Conservation (phyloP, 2,888 invertebrate genomes). For the Apodemia zela region DNA sequence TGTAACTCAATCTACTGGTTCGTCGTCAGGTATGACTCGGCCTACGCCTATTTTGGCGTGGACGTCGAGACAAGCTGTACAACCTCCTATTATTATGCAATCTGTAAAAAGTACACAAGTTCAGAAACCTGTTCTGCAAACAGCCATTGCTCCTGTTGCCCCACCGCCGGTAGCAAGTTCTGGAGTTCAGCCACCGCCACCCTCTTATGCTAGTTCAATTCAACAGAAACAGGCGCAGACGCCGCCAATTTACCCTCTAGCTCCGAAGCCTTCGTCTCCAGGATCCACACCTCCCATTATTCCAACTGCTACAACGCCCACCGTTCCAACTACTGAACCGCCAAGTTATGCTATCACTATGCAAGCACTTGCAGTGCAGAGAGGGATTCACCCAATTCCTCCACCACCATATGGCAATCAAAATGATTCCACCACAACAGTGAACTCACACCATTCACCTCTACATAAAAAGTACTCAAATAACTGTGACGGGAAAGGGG, state of each 20-base stretch:
- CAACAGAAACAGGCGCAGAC: constrained; percentile 85
- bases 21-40: constrained; percentile 84
- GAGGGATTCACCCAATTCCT: constrained; percentile 84
- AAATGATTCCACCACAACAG: constrained; percentile 57
- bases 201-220: constrained; percentile 90
- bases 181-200: constrained; percentile 84
- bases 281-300: constrained; percentile 67
- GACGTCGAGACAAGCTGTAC: constrained; percentile 93
- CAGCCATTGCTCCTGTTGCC: constrained; percentile 94
- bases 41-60: constrained; percentile 92
- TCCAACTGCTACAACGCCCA: constrained; percentile 59
- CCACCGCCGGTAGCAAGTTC: constrained; percentile 80
- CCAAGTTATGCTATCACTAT: constrained; percentile 96
- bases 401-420: constrained; percentile 84
- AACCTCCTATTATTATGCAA: constrained; percentile 97
- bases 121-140: constrained; percentile 96
- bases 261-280: constrained; percentile 77
- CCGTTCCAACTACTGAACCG: constrained; percentile 91
- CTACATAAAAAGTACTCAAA: constrained; percentile 86
- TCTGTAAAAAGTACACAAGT: constrained; percentile 97
- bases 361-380: constrained; percentile 87
- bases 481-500: constrained; percentile 68
- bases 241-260: constrained; percentile 72
- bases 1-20: constrained; percentile 82
- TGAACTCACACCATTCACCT: constrained; percentile 78